phyloP scores from a whole-genome alignment of 2,888 invertebrate genomes.

The Drosophila kanekoi region DNA sequence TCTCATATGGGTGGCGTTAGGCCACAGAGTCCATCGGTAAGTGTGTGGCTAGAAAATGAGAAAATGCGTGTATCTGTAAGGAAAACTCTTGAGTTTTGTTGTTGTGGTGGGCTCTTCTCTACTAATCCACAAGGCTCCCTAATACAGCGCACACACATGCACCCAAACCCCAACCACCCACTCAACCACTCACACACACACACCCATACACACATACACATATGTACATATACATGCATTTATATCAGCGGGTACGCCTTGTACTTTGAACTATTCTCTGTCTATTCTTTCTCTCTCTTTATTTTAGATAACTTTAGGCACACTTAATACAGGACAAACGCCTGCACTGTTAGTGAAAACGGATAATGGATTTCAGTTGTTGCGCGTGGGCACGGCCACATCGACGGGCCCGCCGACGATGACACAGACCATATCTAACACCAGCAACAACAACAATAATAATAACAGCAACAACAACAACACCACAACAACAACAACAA shows the following conservation, averaged over 20 bases:
- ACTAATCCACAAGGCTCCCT: conserved; percentile 63
- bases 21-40: conserved; percentile 91
- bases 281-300: conserved; percentile 52
- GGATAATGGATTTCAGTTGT: conserved; percentile 97
- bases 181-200: conserved; percentile 17
- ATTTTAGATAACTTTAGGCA: conserved; percentile 93
- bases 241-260: conserved; percentile 32
- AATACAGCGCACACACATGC: conserved; percentile 32
- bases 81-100: conserved; percentile 43
- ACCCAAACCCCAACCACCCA: conserved; percentile 12
- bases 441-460: conserved; percentile 61
- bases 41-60: conserved; percentile 40
- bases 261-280: conserved; percentile 45
- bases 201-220: conserved; percentile 15
- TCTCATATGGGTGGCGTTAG: conserved; percentile 93
- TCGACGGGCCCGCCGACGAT: conserved; percentile 86
- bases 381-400: conserved; percentile 94
- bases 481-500: conserved; percentile 75
- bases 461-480: conserved; percentile 61
- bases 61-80: conserved; percentile 22
- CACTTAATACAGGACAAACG: conserved; percentile 94
- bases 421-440: conserved; percentile 85
- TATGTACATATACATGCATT: conserved; percentile 38
- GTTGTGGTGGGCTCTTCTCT: conserved; percentile 64
- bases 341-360: conserved; percentile 96